Evolutionary conservation across 2,888 invertebrate genomes (phyloP).

Genomic region (Agrotis segetum): DNA sequence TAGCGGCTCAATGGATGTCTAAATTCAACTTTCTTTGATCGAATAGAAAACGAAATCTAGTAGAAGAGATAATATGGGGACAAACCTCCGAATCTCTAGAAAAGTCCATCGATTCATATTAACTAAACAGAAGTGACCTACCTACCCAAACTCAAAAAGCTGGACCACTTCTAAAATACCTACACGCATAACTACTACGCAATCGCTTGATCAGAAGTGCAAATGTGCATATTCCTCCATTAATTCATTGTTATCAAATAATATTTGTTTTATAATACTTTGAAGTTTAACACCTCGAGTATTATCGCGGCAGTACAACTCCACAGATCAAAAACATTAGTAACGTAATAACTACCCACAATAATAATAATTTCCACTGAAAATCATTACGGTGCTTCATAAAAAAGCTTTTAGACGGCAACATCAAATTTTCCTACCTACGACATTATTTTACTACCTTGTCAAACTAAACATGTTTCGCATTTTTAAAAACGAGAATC

Average conservation of each 20-base stretch:
- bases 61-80: background rate
- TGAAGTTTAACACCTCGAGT: slow-evolving; percentile 10
- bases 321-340: slow-evolving; percentile 45
- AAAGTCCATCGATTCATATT: background rate
- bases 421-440: slow-evolving; percentile 62
- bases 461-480: slow-evolving; percentile 73
- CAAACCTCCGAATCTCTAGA: background rate
- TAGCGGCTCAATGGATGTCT: slow-evolving; percentile 18
- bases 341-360: slow-evolving; percentile 13
- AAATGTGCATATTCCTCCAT: too few species aligned
- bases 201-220: background rate
- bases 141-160: background rate
- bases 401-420: slow-evolving; percentile 62
- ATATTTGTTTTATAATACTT: slow-evolving; percentile 22
- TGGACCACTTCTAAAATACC: background rate
- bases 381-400: slow-evolving; percentile 46
- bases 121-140: background rate
- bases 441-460: slow-evolving; percentile 64
- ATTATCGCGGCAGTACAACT: slow-evolving; percentile 29
- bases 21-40: slow-evolving; percentile 39
- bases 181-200: too few species aligned
- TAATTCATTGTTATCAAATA: slow-evolving; percentile 4
- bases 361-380: slow-evolving; percentile 53
- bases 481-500: slow-evolving; percentile 73
- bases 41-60: background rate